Evolutionary conservation across 2,113 vertebrate species (phyloP).

Genomic region (Hipposideros armiger): DNA sequence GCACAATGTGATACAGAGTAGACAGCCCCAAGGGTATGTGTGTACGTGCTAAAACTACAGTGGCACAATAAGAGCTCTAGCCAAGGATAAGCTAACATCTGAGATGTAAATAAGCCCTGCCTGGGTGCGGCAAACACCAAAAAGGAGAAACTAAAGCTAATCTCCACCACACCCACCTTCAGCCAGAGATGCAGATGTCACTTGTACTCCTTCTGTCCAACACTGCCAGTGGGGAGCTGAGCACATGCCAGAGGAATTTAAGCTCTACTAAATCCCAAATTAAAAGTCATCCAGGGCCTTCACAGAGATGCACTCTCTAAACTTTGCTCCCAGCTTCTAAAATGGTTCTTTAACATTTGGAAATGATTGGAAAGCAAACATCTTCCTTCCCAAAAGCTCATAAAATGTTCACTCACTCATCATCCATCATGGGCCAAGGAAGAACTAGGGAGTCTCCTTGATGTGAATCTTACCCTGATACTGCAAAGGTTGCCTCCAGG

Average conservation of each 20-base stretch:
- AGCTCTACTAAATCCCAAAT: not conserved
- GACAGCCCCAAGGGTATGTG: not conserved
- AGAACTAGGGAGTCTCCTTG: not conserved
- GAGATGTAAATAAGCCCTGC: not conserved
- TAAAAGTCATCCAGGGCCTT: not conserved
- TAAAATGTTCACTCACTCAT: not conserved
- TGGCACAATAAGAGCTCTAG: not conserved
- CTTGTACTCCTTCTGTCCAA: not conserved
- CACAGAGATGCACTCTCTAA: not conserved
- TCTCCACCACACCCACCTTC: not conserved
- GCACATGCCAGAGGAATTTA: not conserved
- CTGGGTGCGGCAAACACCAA: not conserved
- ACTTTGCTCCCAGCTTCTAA: not conserved
- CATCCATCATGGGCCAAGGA: not conserved
- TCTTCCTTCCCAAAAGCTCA: not conserved
- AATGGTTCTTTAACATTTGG: not conserved
- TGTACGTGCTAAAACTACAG: not conserved
- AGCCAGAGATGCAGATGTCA: not conserved
- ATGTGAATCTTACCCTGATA: not conserved
- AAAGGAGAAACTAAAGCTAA: not conserved
- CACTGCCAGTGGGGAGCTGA: not conserved
- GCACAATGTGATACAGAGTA: not conserved
- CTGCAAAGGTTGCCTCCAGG: not conserved
- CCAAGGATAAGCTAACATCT: not conserved
- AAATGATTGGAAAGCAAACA: not conserved